phyloP scores from a whole-genome alignment of 1,140 invertebrate species.

The Aradophagus sp. region DNA sequence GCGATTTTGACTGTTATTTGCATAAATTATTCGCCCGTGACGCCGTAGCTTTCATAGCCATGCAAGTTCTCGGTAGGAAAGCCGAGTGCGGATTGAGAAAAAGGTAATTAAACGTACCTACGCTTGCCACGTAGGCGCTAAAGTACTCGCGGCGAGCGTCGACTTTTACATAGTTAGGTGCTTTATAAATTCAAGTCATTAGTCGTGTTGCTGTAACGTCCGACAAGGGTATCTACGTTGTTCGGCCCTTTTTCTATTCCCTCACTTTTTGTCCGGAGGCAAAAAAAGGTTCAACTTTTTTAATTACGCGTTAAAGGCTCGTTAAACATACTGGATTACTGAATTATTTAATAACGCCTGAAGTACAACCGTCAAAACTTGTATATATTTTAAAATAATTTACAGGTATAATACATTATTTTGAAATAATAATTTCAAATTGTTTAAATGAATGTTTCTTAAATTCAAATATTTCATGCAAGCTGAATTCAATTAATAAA shows the following conservation, averaged over 20 bases:
- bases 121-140: constrained; percentile 37
- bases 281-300: constrained; percentile 36
- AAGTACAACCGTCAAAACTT: too few relatives aligned
- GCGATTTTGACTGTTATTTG: constrained; percentile 16
- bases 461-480: too few relatives aligned
- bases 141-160: constrained; percentile 68
- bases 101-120: constrained; percentile 53
- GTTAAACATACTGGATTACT: constrained; percentile 14
- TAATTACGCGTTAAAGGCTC: constrained; percentile 23
- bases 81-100: constrained; percentile 27
- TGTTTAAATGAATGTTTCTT: too few relatives aligned
- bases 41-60: constrained; percentile 20
- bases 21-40: constrained; percentile 15
- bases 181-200: constrained; percentile 62
- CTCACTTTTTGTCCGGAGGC: too few relatives aligned
- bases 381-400: too few relatives aligned
- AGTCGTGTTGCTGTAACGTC: constrained; percentile 47
- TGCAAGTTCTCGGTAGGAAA: constrained; percentile 13
- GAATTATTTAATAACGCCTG: constrained; percentile 14
- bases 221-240: constrained; percentile 34
- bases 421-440: too few relatives aligned
- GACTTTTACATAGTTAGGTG: constrained; percentile 66
- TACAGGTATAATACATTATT: too few relatives aligned
- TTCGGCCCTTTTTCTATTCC: too few relatives aligned
- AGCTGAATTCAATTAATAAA: too few relatives aligned